Base-by-base conservation (phyloP, 1,140 invertebrate genomes). In the Procambarus clarkii region DNA sequence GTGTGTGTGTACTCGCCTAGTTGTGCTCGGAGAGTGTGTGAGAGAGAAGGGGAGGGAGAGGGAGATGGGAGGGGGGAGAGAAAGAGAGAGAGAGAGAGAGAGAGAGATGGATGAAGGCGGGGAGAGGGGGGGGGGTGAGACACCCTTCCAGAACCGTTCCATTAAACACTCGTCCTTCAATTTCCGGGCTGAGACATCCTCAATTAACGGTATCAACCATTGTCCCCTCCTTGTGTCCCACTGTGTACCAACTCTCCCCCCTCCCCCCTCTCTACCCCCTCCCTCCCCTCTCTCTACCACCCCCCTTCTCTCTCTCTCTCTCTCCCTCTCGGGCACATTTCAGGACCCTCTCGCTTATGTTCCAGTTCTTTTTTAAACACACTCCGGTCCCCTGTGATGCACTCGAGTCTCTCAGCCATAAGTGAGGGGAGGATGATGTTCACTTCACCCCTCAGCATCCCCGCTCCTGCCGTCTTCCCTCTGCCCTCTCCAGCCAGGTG, bases 101-200 rank as follows among this genome's bases (percentile, higher is more conserved):
- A 21, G 69, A 21, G 4, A n/a, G 2, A 21, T 3, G 15, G 3
- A 4, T n/a, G 78, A 24, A n/a, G 80, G 3, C 0, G 58, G 15
- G 48, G 60, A 58, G 46, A 46, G 80, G 80, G 15, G 50, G 48
- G 80, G 48, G 80, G 80, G 80, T 34, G 50, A 18, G 9, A n/a
- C 3, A 24, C n/a, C 50, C 80, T 44, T 82, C 21, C 54, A 58
- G 50, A 64, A 24, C 60, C 80, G 60, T 82, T 82, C 80, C 80
- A 83, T 83, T 83, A 83, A 83, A 69, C 58, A 64, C 45, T 83
- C 81, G 81, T 83, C 58, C 81, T 46, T 83, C 81, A 69, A 83
- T 83, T 83, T 83, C 81, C 81, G 81, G 81, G 4, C 64, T 46
- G 81, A 83, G 81, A 83, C 81, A 83, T 83, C 50, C 58, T 83